These are phyloP conservation scores for Orientallactaga bullata DNA, from an alignment of 2,113 vertebrate genomes.

Conservation along the genomic window DNA sequence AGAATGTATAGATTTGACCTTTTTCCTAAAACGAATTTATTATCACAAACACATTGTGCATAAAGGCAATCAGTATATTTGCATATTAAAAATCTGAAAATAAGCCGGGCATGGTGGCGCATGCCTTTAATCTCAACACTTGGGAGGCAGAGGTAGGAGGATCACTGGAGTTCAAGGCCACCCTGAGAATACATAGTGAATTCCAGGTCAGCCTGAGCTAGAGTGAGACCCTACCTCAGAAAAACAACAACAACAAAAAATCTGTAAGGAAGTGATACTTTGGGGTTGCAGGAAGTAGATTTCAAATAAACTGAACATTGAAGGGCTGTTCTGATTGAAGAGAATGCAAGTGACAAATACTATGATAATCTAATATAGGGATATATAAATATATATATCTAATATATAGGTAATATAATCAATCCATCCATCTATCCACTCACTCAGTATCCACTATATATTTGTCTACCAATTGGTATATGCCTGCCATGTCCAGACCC, in stretches of 20 bases:
- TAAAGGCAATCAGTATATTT: slow-evolving; percentile 34
- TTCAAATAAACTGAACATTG: slow-evolving; percentile 10
- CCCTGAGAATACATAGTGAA: too few species aligned
- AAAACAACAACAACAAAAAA: too few species aligned
- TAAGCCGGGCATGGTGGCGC: too few species aligned
- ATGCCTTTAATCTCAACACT: too few species aligned
- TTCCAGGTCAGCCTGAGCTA: too few species aligned
- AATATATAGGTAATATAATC: not conserved
- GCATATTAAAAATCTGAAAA: slow-evolving; percentile 43
- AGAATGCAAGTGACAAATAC: not conserved
- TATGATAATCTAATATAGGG: not conserved
- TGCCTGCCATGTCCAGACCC: not conserved
- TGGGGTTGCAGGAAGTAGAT: not conserved
- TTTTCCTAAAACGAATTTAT: slow-evolving; percentile 56
- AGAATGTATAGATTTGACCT: slow-evolving; percentile 45
- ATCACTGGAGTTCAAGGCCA: too few species aligned
- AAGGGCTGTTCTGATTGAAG: not conserved
- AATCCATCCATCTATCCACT: not conserved
- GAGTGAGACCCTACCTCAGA: too few species aligned
- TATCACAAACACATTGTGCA: slow-evolving; percentile 50
- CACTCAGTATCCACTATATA: not conserved
- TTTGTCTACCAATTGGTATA: not conserved
- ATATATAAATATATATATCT: too few species aligned
- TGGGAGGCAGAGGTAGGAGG: too few species aligned
- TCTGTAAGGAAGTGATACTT: not conserved